Base-by-base conservation (phyloP, 2,797 vertebrate species). In the Steatocranus sp. region DNA sequence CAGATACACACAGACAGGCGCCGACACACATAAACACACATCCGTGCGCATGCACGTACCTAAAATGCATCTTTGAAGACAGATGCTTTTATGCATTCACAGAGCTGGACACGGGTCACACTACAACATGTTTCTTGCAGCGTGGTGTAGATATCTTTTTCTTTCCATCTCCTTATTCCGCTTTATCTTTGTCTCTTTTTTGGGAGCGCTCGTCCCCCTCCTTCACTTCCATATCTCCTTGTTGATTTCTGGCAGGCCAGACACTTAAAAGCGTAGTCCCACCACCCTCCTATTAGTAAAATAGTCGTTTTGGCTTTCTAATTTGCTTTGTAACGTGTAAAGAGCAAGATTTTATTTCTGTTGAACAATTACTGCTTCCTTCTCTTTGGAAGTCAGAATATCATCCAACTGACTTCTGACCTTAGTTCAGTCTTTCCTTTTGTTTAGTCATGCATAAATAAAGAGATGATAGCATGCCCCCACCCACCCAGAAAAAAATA, bases 21-120 rank as follows among this genome's bases (percentile, higher is more conserved):
- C 77, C 46, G 34, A 90, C 78, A 32, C 83, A 85, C 79, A 88
- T 63, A 89, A 66, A 91, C 82, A 91, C 83, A 87, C 75, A 85
- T 81, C 78, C 79, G 46, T 41, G 70, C 54, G 20, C 81, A 46
- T 54, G 80, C 70, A 78, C 51, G 82, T 74, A 87, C 86, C 88
- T 89, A 87, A 87, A 92, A 93, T 85, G 87, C 73, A 89, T 92
- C 87, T 94, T 83, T 87, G 91, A 86, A 93, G 93, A 93, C 93
- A 91, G 91, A 92, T 85, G 90, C 92, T 89, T 90, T 91, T 89
- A 88, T 90, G 89, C 76, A 80, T 70, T 91, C 91, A 82, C 49
- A 7, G 79, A 83, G 86, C 84, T 41, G 91, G 92, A 93, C 91
- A 90, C 17, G 89, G 94, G 93, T 94, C 94, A 92, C 91, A 75